These are phyloP conservation scores for Zygaena filipendulae DNA, from an alignment of 2,888 invertebrate species.

Conservation along the genomic window DNA sequence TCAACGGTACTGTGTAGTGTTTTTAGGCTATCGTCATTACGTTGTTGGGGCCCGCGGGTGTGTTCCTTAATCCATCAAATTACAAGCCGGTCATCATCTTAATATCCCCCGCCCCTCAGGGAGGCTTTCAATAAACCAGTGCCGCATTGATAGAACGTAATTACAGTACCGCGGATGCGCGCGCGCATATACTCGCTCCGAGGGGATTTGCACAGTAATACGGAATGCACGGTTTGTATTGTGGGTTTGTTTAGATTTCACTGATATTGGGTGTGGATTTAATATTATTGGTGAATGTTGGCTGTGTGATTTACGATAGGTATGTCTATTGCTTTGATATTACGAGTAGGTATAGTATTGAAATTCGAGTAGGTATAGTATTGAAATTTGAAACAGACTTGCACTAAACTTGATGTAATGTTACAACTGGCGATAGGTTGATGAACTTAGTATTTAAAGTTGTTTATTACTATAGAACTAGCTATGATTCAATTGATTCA, in stretches of 20 bases:
- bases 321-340: no score
- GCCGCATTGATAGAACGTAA: slow-evolving; percentile 63
- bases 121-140: slow-evolving; percentile 61
- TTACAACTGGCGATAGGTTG: no score
- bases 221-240: slow-evolving; percentile 37
- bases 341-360: no score
- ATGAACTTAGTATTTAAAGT: no score
- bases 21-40: slow-evolving; percentile 46
- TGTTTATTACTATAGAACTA: no score
- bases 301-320: slow-evolving; percentile 1
- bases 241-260: slow-evolving; percentile 38
- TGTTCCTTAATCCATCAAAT: slow-evolving; percentile 64
- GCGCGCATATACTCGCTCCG: slow-evolving; percentile 30
- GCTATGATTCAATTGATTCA: no score
- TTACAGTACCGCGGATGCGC: slow-evolving; percentile 45
- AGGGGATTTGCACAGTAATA: slow-evolving; percentile 45
- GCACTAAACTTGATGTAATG: no score
- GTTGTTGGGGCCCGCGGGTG: slow-evolving; percentile 48
- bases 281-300: slow-evolving; percentile 18
- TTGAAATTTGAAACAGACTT: no score
- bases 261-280: slow-evolving; percentile 15
- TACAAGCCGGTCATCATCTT: slow-evolving; percentile 60
- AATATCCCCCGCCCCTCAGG: slow-evolving; percentile 59
- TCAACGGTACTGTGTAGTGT: no score
- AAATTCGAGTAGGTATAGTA: no score